Evolutionary conservation across 2,113 vertebrate genomes (phyloP).

Genomic region (Gambusia holbrooki): DNA sequence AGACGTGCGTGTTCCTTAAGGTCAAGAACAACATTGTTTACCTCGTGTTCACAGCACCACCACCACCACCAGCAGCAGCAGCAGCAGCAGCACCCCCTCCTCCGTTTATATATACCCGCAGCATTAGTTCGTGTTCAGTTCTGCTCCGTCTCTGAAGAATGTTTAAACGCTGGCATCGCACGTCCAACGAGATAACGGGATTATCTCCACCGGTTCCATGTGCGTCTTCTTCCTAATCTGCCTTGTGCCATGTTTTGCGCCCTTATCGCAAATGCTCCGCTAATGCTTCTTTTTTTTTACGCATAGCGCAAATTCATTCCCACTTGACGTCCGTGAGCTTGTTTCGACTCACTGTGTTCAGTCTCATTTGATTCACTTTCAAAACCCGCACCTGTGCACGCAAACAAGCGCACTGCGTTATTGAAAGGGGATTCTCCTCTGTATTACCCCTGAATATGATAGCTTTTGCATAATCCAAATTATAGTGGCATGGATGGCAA

Average conservation of each 20-base stretch:
- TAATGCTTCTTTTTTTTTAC: conserved; percentile 62
- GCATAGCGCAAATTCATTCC: conserved; percentile 55
- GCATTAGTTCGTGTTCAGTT: conserved; percentile 73
- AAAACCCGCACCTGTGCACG: conserved; percentile 1
- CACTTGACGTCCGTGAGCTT: conserved; percentile 37
- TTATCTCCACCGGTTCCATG: conserved; percentile 57
- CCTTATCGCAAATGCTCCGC: conserved; percentile 51
- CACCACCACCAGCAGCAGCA: background rate
- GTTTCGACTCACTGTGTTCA: conserved; percentile 25
- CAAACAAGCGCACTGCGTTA: conserved; percentile 24
- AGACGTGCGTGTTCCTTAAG: conserved; percentile 65
- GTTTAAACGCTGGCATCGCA: conserved; percentile 64
- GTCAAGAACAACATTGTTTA: conserved; percentile 69
- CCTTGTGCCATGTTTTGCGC: conserved; percentile 56
- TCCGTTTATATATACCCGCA: conserved; percentile 44
- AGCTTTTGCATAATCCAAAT: conserved; percentile 48
- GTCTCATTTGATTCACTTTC: conserved; percentile 11
- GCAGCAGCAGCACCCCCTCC: background rate
- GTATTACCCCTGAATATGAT: background rate
- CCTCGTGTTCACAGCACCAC: conserved; percentile 35
- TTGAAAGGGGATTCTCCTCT: conserved; percentile 11
- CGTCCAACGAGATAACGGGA: conserved; percentile 68
- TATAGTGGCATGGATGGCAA: conserved; percentile 23
- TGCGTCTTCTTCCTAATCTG: conserved; percentile 58
- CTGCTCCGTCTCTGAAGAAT: conserved; percentile 61